Evolutionary conservation across 1,140 invertebrate species (phyloP).

Genomic region (Brachionus sp.): DNA sequence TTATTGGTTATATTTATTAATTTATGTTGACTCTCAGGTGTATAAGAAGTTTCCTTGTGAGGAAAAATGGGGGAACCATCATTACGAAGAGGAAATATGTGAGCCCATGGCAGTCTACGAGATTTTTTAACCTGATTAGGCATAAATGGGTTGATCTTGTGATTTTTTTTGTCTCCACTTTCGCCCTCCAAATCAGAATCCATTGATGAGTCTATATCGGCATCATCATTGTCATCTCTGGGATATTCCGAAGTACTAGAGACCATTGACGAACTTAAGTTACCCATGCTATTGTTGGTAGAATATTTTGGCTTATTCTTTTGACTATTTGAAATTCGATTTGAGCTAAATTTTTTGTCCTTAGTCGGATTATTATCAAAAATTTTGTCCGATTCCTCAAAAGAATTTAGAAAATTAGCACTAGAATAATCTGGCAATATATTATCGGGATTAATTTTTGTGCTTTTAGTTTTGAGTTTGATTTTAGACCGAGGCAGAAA

Average conservation of each 20-base stretch:
- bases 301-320: neutral
- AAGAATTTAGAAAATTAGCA: neutral
- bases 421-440: constrained; percentile 13
- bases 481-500: constrained; percentile 38
- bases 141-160: constrained; percentile 86
- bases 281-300: neutral
- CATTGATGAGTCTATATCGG: constrained; percentile 1
- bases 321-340: neutral
- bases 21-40: neutral
- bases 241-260: neutral
- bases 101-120: constrained; percentile 91
- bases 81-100: constrained; percentile 76
- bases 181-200: constrained; percentile 14
- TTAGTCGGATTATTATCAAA: constrained; percentile 23
- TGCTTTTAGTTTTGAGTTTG: neutral
- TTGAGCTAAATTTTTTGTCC: neutral
- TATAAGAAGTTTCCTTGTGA: neutral
- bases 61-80: constrained; percentile 38
- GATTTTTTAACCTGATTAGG: constrained; percentile 93
- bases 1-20: neutral
- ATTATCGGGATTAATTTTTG: neutral
- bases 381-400: constrained; percentile 37
- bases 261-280: constrained; percentile 13
- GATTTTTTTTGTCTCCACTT: neutral
- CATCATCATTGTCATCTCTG: neutral